phyloP scores from a whole-genome alignment of 2,113 vertebrate genomes.

The Scortum barcoo region DNA sequence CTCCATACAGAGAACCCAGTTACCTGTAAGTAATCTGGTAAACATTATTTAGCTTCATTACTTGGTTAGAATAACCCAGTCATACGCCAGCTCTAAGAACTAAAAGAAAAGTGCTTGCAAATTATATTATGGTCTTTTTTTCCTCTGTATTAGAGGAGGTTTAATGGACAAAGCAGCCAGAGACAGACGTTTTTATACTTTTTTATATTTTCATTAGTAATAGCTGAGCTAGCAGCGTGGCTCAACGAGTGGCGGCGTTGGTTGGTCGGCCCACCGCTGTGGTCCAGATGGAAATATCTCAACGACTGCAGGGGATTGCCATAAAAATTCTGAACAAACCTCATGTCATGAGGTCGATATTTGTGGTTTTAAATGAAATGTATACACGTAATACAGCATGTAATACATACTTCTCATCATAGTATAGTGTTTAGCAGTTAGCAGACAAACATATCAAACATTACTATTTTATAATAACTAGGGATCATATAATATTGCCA shows the following conservation, averaged over 20 bases:
- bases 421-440: no score
- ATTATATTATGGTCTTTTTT: neutral
- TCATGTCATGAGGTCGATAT: neutral
- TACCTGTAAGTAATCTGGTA: neutral
- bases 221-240: neutral
- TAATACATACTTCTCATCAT: no score
- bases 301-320: no score
- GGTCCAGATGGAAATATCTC: neutral
- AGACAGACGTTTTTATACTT: neutral
- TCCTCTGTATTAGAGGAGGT: neutral
- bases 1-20: neutral
- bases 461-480: no score
- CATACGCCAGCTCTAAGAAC: neutral
- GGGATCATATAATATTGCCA: neutral
- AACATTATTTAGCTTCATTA: neutral
- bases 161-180: neutral
- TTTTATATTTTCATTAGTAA: neutral
- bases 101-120: constrained; percentile 2
- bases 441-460: no score
- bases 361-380: neutral
- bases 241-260: neutral
- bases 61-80: neutral
- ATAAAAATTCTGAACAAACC: no score
- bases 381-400: no score
- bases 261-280: no score